A percentile compares a stretch with the other conserved stretches of the same genome.
phyloP scores from a whole-genome alignment of 2,888 invertebrate genomes.

The Oscheius sp. region DNA sequence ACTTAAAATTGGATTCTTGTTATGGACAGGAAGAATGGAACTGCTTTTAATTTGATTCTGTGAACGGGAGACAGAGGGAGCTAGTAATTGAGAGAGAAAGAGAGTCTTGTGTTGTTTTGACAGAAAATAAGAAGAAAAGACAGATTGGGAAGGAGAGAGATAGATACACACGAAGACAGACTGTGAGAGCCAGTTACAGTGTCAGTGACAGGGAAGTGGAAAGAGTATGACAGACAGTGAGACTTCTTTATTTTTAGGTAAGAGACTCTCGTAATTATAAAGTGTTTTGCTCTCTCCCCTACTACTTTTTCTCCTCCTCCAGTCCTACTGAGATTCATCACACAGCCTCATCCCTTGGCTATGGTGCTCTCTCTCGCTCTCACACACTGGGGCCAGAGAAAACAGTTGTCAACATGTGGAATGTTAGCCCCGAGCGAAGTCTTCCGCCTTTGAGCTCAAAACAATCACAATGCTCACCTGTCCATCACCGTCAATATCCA shows the following conservation, averaged over 20 bases:
- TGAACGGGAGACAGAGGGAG: not conserved
- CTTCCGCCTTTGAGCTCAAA: constrained; percentile 18
- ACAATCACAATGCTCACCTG: constrained; percentile 6
- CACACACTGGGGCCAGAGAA: constrained; percentile 6
- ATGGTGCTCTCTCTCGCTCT: too few species aligned
- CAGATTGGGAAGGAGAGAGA: not conserved
- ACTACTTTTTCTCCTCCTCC: too few species aligned
- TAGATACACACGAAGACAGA: too few species aligned
- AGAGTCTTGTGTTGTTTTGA: not conserved
- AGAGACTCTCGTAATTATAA: too few species aligned
- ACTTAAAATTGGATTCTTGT: not conserved
- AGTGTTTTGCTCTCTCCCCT: too few species aligned
- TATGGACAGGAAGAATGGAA: not conserved
- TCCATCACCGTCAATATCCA: constrained; percentile 74
- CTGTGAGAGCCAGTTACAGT: too few species aligned
- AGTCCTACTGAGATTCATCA: too few species aligned
- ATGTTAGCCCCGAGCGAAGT: not conserved
- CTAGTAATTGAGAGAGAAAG: not conserved
- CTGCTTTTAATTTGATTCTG: too few species aligned
- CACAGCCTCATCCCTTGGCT: too few species aligned
- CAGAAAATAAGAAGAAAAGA: not conserved
- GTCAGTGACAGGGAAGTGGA: too few species aligned
- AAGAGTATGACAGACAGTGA: too few species aligned
- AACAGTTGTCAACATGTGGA: constrained; percentile 23
- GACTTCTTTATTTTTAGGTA: too few species aligned